These are phyloP conservation scores for Pseudonaja textilis DNA, from an alignment of 2,113 vertebrate genomes.

Conservation along the genomic window DNA sequence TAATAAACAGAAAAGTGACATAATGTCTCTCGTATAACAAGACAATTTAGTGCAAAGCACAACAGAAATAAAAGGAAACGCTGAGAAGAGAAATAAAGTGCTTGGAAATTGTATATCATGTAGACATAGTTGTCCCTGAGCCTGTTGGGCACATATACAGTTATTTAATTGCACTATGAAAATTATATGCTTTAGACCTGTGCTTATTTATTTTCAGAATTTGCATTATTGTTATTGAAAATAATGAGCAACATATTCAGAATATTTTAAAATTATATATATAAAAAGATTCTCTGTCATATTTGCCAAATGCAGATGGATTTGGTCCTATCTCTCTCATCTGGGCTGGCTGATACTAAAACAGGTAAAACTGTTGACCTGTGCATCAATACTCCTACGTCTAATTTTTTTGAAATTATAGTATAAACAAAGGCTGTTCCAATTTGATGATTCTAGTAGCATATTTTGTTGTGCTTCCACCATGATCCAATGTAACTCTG, in stretches of 20 bases:
- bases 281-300: slow-evolving; percentile 37
- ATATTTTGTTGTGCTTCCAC: neutral
- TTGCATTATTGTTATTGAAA: slow-evolving; percentile 30
- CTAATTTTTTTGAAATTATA: neutral
- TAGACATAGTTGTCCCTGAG: slow-evolving; percentile 9
- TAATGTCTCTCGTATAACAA: slow-evolving; percentile 60
- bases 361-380: no score
- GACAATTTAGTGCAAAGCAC: slow-evolving; percentile 54
- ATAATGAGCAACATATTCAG: slow-evolving; percentile 47
- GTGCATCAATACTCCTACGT: neutral
- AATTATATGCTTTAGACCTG: slow-evolving; percentile 25
- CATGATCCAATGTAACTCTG: neutral
- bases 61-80: slow-evolving; percentile 50
- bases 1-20: slow-evolving; percentile 59
- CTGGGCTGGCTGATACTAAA: neutral
- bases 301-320: neutral
- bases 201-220: slow-evolving; percentile 33
- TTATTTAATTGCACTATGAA: slow-evolving; percentile 10
- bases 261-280: slow-evolving; percentile 40
- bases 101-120: slow-evolving; percentile 22
- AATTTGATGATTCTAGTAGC: neutral
- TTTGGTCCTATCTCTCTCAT: slow-evolving; percentile 34
- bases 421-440: neutral
- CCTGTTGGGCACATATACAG: slow-evolving; percentile 40
- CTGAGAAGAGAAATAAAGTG: slow-evolving; percentile 45